Base-by-base conservation (phyloP, 2,113 vertebrate species). In the Pseudonaja textilis region DNA sequence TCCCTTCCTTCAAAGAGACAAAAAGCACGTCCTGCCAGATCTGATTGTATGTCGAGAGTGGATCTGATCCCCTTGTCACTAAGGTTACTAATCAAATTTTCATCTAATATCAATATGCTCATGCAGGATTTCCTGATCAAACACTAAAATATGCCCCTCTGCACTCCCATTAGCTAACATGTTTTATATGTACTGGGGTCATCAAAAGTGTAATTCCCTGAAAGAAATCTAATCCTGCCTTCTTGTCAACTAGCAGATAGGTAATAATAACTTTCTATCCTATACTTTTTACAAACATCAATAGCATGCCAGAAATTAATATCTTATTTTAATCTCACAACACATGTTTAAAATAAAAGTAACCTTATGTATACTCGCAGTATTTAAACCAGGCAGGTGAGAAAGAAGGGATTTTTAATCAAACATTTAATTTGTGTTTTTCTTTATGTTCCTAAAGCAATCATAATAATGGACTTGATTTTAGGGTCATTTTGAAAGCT, bases 41-140 rank as follows among this genome's bases (percentile, higher is more conserved):
- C 98, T 97, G 98, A 98, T 98, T 97, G 97, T 98, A 96, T 95
- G 97, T 98, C 93, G 97, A 96, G 95, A 61, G 94, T 97, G 97
- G 98, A 98, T 98, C 98, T 98, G 97, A 97, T 98, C 96, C 97
- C 98, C 98, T 97, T 96, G 97, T 98, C 98, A 98, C 98, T 98
- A 98, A 97, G 98, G 98, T 98, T 98, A 98, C 98, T 98, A 98
- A 99, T 99, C 98, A 99, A 98, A 99, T 99, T 99, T 99, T 98
- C 98, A 98, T 98, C 98, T 97, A 98, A 98, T 97, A 97, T 97
- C 97, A 98, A 98, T 97, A 97, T 97, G 96, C 97, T 97, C 98
- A 97, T 97, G 97, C 97, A 98, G 98, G 98, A 98, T 98, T 98
- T 99, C 98, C 98, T 98, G 98, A 98, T 99, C 98, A 99, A 99